These are phyloP conservation scores for Sepiola atlantica DNA, from an alignment of 2,888 invertebrate species.

Conservation along the genomic window DNA sequence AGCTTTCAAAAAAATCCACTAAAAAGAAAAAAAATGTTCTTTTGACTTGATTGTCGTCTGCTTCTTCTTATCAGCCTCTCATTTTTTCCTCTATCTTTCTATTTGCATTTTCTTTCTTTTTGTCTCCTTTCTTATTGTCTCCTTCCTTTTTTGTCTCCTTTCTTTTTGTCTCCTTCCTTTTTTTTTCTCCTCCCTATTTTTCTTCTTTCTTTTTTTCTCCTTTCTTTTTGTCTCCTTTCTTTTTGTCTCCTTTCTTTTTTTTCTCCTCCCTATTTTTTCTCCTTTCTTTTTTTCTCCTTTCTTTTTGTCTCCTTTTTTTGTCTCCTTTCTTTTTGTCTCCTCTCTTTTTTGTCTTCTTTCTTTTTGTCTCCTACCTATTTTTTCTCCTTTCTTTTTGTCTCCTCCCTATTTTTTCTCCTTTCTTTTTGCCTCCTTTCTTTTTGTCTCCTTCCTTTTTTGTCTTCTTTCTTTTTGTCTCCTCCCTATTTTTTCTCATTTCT, in stretches of 20 bases:
- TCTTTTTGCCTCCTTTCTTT: neutral
- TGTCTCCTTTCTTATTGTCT: no score
- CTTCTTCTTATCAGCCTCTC: neutral
- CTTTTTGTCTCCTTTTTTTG: neutral
- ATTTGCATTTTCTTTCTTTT: no score
- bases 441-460: neutral
- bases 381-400: neutral
- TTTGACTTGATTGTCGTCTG: neutral
- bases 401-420: neutral
- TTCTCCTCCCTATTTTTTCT: neutral
- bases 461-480: neutral
- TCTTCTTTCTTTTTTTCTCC: no score
- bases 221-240: neutral
- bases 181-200: no score
- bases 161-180: no score
- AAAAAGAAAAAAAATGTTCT: no score
- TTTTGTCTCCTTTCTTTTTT: neutral
- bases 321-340: neutral
- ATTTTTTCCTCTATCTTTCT: no score
- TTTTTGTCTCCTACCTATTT: neutral
- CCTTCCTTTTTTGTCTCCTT: no score
- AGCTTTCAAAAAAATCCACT: no score
- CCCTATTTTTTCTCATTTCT: neutral
- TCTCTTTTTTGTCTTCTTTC: no score
- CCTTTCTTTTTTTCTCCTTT: no score